Evolutionary conservation across 2,888 invertebrate species (phyloP), one percentile per base, ranked within the genome.

Genomic region (Pammene aurita): DNA sequence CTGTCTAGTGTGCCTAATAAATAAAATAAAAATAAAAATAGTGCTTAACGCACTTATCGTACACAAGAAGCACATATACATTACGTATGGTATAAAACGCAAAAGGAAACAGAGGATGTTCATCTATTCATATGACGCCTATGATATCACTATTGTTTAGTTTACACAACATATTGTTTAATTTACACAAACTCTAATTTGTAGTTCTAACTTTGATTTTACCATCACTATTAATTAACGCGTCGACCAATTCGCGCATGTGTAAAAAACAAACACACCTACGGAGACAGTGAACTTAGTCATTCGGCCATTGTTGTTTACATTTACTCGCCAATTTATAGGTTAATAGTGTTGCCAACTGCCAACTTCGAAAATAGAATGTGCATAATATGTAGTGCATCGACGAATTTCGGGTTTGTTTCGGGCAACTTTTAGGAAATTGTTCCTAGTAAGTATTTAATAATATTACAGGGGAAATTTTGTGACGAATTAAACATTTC

Each of bases 281-380:
- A 63, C 62, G 50, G 61, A 68, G 68, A 68, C 68, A 58, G 63
- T 68, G 68, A 68, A 68, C 68, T 68, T 68, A 68, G 68, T 68
- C 68, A 68, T 64, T 64, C 44, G 54, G 58, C 44, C 57, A 42
- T 62, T 62, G 60, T 67, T 68, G 68, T 68, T 68, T 68, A 68
- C 68, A 63, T 68, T 68, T 68, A 44, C 63, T 38, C 60, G 63
- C 66, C 68, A 68, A 68, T 68, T 68, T 68, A 68, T 64, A 64
- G 68, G 63, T 68, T 64, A 68, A 68, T 61, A 38, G 57, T 68
- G 68, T 68, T 68, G 63, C 68, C 68, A 68, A 68, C 57, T 68
- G 68, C 63, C 68, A 68, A 54, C 63, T 58, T 64, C 52, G 57
- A 64, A 68, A 68, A 68, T 68, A 68, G 57, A 68, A 64, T 63